A percentile compares a stretch with the other conserved stretches of the same genome.
phyloP scores from a whole-genome alignment of 1,140 invertebrate genomes.

The Bombus waltoni region DNA sequence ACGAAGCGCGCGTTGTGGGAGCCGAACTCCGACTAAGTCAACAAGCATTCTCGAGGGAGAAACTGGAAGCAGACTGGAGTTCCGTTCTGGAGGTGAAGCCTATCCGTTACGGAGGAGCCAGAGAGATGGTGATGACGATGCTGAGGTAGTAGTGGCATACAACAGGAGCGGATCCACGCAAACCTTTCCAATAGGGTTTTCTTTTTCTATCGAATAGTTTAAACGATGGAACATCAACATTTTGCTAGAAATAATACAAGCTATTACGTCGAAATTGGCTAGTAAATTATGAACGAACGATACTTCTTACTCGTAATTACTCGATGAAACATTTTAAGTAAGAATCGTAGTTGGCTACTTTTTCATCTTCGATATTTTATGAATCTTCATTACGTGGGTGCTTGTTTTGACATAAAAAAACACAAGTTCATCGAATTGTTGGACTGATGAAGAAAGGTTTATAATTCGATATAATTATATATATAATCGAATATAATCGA shows the following conservation, averaged over 20 bases:
- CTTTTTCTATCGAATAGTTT: conserved; percentile 14
- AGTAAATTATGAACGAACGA: too few species aligned
- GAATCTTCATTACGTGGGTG: too few species aligned
- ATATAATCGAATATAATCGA: too few species aligned
- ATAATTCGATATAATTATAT: background rate
- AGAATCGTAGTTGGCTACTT: background rate
- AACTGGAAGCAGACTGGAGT: conserved; percentile 71
- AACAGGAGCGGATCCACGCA: conserved; percentile 59
- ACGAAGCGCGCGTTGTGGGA: conserved; percentile 60
- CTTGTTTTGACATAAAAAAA: background rate
- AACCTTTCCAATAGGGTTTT: conserved; percentile 25
- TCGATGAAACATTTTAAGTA: background rate
- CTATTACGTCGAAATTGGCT: background rate
- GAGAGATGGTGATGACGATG: conserved; percentile 71
- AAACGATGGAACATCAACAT: background rate
- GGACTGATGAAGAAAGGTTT: background rate
- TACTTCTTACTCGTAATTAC: too few species aligned
- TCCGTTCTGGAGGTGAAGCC: conserved; percentile 70
- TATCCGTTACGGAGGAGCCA: conserved; percentile 69
- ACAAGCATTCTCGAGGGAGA: conserved; percentile 60
- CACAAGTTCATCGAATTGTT: too few species aligned
- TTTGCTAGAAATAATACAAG: background rate
- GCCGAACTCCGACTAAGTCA: conserved; percentile 59
- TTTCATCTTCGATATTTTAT: too few species aligned
- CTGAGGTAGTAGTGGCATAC: conserved; percentile 62